Conservation (phyloP, 2,797 vertebrate genomes). For the Paguma larvata region DNA sequence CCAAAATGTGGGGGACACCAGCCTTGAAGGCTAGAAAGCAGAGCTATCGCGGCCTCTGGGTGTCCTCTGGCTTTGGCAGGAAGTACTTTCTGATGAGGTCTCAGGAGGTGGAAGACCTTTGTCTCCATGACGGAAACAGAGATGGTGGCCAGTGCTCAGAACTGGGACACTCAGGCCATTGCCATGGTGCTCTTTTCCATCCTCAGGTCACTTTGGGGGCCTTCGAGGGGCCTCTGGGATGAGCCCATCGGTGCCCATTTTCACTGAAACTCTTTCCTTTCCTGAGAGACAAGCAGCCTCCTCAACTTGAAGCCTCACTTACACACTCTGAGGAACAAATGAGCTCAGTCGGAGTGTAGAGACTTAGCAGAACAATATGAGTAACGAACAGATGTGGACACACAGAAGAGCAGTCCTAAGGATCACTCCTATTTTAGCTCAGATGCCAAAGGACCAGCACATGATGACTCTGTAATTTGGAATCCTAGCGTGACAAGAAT, state of each 20-base stretch:
- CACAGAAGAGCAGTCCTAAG: no score
- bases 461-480: not conserved
- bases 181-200: no score
- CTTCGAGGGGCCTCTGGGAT: no score
- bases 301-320: no score
- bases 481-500: not conserved
- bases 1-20: no score
- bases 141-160: no score
- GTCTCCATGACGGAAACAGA: conserved; percentile 8
- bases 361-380: not conserved
- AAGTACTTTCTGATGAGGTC: not conserved
- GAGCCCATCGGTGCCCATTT: no score
- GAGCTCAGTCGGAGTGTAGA: not conserved
- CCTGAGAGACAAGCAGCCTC: no score
- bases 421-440: not conserved
- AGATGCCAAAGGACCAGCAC: not conserved
- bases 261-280: no score
- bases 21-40: not conserved
- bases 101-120: not conserved
- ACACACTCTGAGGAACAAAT: not conserved
- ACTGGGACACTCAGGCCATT: no score
- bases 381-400: not conserved
- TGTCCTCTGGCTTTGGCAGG: not conserved
- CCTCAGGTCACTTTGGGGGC: no score
- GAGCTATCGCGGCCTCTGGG: not conserved